Percentiles rank a stretch among this genome's conserved stretches.
Evolutionary conservation across 2,797 vertebrate genomes (phyloP).

Genomic region (Fistularia tabacaria): DNA sequence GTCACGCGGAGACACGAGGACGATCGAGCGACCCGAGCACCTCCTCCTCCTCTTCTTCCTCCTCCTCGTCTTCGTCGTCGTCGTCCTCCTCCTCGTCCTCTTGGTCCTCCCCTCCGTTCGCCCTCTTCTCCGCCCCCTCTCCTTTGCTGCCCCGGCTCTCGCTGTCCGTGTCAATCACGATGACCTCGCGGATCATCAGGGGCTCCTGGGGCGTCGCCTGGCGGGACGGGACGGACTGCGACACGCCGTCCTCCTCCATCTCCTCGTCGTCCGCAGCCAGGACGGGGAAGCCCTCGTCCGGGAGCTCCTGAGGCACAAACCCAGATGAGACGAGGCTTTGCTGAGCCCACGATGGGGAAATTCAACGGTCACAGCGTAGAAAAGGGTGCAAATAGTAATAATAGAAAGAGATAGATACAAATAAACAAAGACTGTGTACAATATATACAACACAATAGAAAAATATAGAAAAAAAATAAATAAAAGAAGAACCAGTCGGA

Average conservation of each 20-base stretch:
- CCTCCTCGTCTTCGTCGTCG: conserved; percentile 23
- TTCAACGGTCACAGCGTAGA: background rate
- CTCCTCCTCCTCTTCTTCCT: conserved; percentile 23
- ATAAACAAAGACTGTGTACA: too few species aligned
- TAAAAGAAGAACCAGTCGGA: too few species aligned
- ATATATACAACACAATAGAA: too few species aligned
- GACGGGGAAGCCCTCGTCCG: conserved; percentile 77
- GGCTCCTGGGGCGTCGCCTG: conserved; percentile 69
- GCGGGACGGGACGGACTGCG: conserved; percentile 85
- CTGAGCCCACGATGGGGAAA: background rate
- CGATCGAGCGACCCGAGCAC: background rate
- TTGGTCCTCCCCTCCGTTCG: conserved; percentile 22
- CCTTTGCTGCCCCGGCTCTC: conserved; percentile 87
- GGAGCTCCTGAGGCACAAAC: conserved; percentile 70
- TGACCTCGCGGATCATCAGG: conserved; percentile 81
- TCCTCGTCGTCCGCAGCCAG: conserved; percentile 77
- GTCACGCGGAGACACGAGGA: background rate
- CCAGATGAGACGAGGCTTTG: background rate
- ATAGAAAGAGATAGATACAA: too few species aligned
- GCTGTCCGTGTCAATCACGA: conserved; percentile 91
- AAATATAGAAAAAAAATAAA: too few species aligned
- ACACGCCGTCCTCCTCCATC: conserved; percentile 75
- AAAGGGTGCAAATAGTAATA: too few species aligned
- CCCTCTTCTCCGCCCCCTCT: conserved; percentile 68
- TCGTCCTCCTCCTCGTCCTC: conserved; percentile 54